A percentile compares a stretch with the other conserved stretches of the same genome.
Evolutionary conservation across 2,888 invertebrate species (phyloP).

Genomic region (Philopedon plagiatum): DNA sequence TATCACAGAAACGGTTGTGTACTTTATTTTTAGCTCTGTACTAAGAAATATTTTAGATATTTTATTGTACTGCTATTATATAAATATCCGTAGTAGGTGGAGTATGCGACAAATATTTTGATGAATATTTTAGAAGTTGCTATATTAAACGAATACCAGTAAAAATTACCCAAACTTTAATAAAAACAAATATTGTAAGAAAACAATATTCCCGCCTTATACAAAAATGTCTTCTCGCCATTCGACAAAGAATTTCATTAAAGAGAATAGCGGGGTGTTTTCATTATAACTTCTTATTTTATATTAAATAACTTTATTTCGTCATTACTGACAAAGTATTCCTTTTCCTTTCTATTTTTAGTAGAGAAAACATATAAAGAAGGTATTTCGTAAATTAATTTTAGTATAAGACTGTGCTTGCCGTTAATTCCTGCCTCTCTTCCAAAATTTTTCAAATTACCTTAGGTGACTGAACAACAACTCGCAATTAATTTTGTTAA

Average conservation of each 20-base stretch:
- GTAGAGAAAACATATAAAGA: background rate
- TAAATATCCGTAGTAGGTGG: no score
- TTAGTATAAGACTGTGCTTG: background rate
- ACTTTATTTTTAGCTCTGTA: no score
- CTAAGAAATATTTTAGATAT: no score
- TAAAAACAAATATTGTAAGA: background rate
- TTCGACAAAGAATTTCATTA: conserved; percentile 3
- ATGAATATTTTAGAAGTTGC: no score
- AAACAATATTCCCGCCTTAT: background rate
- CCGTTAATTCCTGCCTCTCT: background rate
- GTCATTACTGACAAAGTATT: background rate
- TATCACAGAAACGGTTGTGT: background rate
- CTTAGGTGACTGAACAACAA: no score
- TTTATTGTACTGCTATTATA: no score
- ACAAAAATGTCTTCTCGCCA: background rate
- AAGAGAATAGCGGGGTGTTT: background rate
- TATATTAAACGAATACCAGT: background rate
- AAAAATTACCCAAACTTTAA: background rate
- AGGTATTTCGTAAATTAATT: background rate
- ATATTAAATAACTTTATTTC: background rate
- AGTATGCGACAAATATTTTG: no score
- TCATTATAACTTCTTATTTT: conserved; percentile 2
- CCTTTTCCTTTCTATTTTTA: background rate
- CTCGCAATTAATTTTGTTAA: no score
- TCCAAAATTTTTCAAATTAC: no score